Evolutionary conservation across 2,888 invertebrate genomes (phyloP).

Genomic region (Acrobasis consociella): DNA sequence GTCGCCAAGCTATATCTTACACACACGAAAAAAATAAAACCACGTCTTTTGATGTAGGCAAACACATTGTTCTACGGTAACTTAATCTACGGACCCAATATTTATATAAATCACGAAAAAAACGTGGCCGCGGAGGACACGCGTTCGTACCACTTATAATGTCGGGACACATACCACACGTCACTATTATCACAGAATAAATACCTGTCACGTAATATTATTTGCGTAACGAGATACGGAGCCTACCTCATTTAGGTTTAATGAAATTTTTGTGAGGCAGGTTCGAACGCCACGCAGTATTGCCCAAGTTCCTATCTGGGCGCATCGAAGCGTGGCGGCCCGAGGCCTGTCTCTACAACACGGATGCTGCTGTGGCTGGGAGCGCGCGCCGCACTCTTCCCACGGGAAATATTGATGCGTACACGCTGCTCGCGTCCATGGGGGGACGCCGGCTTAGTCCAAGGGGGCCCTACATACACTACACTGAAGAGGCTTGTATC

Average conservation of each 20-base stretch:
- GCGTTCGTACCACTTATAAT: too few species aligned
- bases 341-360: constrained; percentile 95
- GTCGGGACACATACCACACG: too few species aligned
- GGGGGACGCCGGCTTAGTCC: constrained; percentile 91
- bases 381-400: constrained; percentile 93
- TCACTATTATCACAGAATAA: too few species aligned
- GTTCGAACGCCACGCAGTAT: constrained; percentile 96
- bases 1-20: too few species aligned
- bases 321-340: constrained; percentile 94
- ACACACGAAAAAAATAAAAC: too few species aligned
- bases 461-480: constrained; percentile 88
- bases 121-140: too few species aligned
- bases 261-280: constrained; percentile 48
- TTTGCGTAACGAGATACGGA: too few species aligned
- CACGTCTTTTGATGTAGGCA: neutral
- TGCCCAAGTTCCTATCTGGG: constrained; percentile 94
- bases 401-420: constrained; percentile 89
- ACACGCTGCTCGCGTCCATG: constrained; percentile 95
- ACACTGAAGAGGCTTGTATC: constrained; percentile 98
- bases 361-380: constrained; percentile 92
- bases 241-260: too few species aligned
- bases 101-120: too few species aligned
- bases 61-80: too few species aligned
- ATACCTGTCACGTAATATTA: too few species aligned
- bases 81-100: too few species aligned